A percentile compares a stretch with the other conserved stretches of the same genome.
These are phyloP conservation scores for Phragmatobia fuliginosa DNA, from an alignment of 2,888 invertebrate genomes.

Conservation along the genomic window DNA sequence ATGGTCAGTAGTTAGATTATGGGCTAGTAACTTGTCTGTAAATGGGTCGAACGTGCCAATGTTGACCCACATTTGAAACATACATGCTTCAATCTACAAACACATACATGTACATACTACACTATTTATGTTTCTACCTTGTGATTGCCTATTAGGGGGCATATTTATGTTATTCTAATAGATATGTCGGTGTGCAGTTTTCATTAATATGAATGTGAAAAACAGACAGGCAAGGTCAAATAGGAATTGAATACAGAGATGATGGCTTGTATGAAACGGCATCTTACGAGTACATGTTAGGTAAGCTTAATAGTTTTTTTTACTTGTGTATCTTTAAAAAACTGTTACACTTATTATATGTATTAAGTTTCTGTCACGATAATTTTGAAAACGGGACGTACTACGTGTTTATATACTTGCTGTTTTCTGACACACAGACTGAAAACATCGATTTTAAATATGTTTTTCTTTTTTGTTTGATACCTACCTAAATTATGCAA, in stretches of 20 bases:
- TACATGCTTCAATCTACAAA: conserved; percentile 9
- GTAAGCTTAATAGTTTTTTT: neutral
- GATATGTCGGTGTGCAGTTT: neutral
- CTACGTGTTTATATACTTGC: too few relatives aligned
- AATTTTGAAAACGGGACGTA: too few relatives aligned
- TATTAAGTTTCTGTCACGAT: too few relatives aligned
- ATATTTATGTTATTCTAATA: conserved; percentile 16
- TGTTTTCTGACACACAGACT: neutral
- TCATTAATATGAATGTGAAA: neutral
- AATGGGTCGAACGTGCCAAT: conserved; percentile 12
- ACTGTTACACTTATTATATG: too few relatives aligned
- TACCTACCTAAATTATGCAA: too few relatives aligned
- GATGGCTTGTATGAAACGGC: neutral
- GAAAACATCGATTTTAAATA: neutral
- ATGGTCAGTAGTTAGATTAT: neutral
- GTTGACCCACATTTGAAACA: conserved; percentile 15
- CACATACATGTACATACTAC: neutral
- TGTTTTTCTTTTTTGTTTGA: neutral
- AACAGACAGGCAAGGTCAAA: neutral
- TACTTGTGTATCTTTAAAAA: neutral
- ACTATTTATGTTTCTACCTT: neutral
- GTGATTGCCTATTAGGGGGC: conserved; percentile 1
- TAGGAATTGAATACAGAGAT: neutral
- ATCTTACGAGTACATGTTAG: neutral
- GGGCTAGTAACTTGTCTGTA: conserved; percentile 4